Percentiles rank a stretch among this genome's conserved stretches.
These are phyloP conservation scores for Polydrusus tereticollis DNA, from an alignment of 2,888 invertebrate genomes.

Conservation along the genomic window DNA sequence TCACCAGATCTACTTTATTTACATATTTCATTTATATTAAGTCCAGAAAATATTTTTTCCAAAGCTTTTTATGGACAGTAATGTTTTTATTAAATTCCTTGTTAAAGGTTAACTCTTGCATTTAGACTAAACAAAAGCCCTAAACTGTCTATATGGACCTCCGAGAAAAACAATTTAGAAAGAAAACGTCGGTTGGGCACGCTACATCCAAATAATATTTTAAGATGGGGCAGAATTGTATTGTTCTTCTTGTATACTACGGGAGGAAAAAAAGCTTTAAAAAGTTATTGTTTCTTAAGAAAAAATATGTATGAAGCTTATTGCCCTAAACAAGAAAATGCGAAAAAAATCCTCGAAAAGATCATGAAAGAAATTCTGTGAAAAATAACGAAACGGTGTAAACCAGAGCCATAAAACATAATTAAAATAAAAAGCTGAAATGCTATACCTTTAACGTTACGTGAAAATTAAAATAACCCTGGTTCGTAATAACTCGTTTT, in stretches of 20 bases:
- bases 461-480: no score
- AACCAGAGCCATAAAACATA: no score
- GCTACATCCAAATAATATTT: conserved; percentile 25
- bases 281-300: neutral
- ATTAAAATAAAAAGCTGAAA: no score
- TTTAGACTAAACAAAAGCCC: conserved; percentile 27
- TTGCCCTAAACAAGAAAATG: no score
- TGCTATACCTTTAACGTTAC: no score
- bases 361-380: no score
- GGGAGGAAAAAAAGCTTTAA: neutral
- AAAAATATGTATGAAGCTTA: neutral
- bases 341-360: no score
- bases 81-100: conserved; percentile 40
- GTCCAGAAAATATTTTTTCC: neutral
- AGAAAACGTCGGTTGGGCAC: conserved; percentile 32
- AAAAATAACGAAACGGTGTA: no score
- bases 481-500: no score
- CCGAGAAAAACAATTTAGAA: conserved; percentile 36
- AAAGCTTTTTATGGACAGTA: neutral
- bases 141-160: conserved; percentile 43
- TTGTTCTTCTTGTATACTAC: conserved; percentile 4
- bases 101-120: conserved; percentile 24
- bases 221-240: conserved; percentile 13
- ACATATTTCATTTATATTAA: no score
- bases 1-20: no score